A percentile compares a stretch with the other conserved stretches of the same genome.
Conservation (phyloP, 2,888 invertebrate genomes). For the Eugnorisma glareosa region DNA sequence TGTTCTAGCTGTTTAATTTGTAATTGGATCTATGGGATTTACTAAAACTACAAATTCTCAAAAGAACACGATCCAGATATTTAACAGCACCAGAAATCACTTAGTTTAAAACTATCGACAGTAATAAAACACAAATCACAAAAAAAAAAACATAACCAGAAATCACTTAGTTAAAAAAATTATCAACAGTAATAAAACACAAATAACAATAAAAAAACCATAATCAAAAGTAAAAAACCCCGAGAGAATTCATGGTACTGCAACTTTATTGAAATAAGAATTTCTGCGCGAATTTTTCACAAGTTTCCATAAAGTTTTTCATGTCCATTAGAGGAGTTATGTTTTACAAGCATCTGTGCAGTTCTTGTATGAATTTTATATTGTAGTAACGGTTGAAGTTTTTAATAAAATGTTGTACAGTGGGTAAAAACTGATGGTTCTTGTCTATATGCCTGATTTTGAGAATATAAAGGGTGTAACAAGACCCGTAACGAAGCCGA, state of each 20-base stretch:
- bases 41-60: neutral
- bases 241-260: conserved; percentile 8
- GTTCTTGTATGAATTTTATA: conserved; percentile 39
- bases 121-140: neutral
- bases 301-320: conserved; percentile 53
- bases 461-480: no score
- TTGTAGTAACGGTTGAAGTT: neutral
- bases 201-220: neutral
- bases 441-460: no score
- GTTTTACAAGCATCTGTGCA: conserved; percentile 37
- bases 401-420: neutral
- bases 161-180: neutral
- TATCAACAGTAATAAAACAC: neutral
- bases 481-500: no score
- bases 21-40: neutral
- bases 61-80: neutral
- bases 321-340: conserved; percentile 56
- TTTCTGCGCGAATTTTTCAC: conserved; percentile 42
- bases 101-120: neutral
- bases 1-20: neutral
- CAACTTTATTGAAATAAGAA: conserved; percentile 40
- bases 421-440: neutral
- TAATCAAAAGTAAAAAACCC: conserved; percentile 13
- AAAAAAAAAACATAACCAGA: neutral
- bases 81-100: neutral